Evolutionary conservation across 2,888 invertebrate species (phyloP).

Genomic region (Lasioglossum malachurum): DNA sequence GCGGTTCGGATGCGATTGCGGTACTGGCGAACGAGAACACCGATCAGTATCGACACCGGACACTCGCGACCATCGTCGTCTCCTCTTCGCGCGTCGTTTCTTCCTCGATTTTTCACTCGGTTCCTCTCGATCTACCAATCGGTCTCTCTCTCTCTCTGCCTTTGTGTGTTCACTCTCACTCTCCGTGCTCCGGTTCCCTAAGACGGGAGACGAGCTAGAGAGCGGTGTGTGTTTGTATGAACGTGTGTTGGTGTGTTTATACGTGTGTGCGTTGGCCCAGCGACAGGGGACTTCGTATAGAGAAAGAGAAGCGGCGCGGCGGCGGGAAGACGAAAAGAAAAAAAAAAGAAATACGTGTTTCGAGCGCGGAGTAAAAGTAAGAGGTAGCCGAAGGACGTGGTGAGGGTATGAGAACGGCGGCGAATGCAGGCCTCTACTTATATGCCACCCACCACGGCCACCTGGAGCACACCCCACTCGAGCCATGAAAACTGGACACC

Average conservation of each 20-base stretch:
- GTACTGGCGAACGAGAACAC: constrained; percentile 43
- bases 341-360: constrained; percentile 43
- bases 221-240: background rate
- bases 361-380: constrained; percentile 79
- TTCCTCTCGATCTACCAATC: background rate
- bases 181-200: constrained; percentile 10
- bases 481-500: constrained; percentile 78
- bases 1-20: constrained; percentile 13
- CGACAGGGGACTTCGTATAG: constrained; percentile 22
- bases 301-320: background rate
- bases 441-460: constrained; percentile 83
- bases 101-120: constrained; percentile 1
- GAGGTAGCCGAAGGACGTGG: constrained; percentile 83
- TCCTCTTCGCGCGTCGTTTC: constrained; percentile 34
- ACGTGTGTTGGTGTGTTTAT: too few relatives aligned
- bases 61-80: constrained; percentile 73
- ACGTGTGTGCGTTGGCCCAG: background rate
- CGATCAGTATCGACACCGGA: constrained; percentile 66
- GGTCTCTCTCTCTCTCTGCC: background rate
- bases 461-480: constrained; percentile 80
- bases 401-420: constrained; percentile 84
- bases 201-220: constrained; percentile 15
- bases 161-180: background rate
- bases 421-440: constrained; percentile 84
- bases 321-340: constrained; percentile 54